phyloP scores from a whole-genome alignment of 2,113 vertebrate genomes.

The Octodon degus region DNA sequence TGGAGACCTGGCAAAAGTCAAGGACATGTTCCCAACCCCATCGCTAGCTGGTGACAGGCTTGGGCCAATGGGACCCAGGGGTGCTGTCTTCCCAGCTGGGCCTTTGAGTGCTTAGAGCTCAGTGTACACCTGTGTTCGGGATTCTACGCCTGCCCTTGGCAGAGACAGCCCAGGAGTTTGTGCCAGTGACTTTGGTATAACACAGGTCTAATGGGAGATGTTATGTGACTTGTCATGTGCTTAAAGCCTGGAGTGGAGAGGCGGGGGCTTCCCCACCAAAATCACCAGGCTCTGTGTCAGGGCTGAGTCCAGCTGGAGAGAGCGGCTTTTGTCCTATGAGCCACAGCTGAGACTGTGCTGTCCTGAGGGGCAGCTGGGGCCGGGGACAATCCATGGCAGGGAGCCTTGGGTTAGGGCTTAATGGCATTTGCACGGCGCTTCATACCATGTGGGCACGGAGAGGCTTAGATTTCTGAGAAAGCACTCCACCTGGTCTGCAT shows the following conservation, averaged over 20 bases:
- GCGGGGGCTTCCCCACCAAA: conserved; percentile 47
- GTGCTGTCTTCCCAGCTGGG: not conserved
- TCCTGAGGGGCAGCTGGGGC: not conserved
- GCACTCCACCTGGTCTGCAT: not conserved
- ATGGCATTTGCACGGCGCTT: conserved; percentile 25
- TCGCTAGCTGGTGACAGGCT: not conserved
- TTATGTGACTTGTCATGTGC: conserved; percentile 1
- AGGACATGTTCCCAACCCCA: not conserved
- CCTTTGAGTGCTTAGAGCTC: not conserved
- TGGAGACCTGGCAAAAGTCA: conserved; percentile 14
- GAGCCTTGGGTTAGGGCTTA: not conserved
- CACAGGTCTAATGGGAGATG: not conserved
- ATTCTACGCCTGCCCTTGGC: not conserved
- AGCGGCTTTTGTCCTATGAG: not conserved
- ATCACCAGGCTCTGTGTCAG: not conserved
- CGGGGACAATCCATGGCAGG: not conserved
- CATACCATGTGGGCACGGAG: not conserved
- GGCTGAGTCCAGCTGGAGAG: not conserved
- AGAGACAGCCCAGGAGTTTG: not conserved
- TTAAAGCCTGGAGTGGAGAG: not conserved
- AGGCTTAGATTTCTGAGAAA: conserved; percentile 54
- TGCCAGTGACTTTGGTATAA: not conserved
- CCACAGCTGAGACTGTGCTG: not conserved
- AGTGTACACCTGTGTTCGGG: not conserved
- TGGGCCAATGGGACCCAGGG: not conserved